Evolutionary conservation across 2,888 invertebrate genomes (phyloP), one percentile per base, ranked within the genome.

Genomic region (Belgica antarctica): DNA sequence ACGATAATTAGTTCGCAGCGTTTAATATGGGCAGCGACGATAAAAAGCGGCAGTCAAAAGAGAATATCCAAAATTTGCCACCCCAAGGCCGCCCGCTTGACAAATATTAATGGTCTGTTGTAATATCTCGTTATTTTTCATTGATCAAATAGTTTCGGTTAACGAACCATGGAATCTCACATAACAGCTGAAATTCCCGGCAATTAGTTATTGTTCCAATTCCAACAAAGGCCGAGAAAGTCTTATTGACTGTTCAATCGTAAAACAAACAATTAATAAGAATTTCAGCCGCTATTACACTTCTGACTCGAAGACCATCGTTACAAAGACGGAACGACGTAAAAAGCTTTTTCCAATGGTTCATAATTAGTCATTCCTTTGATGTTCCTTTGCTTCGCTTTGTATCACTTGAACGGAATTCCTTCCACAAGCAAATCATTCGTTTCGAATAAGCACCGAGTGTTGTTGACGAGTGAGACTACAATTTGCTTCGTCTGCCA

Each of bases 341-440:
- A 31, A 31, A 31, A 31, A 31, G 31, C 41, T 41, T n/a, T 41
- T 41, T 5, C 12, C 41, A 15, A 41, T 15, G 41, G 15, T n/a
- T n/a, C n/a, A 41, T 41, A 41, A 41, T 41, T 41, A 41, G 10
- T 41, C n/a, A n/a, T n/a, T n/a, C n/a, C n/a, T n/a, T n/a, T n/a
- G n/a, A n/a, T n/a, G n/a, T 41, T 41, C 41, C 2, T 41, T 22
- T 22, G 22, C 52, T 41, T 41, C 15, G 17, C 52, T 52, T 52
- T n/a, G 52, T 22, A n/a, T 22, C 52, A 52, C 22, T 22, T 52
- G 22, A 12, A 12, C 2, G n/a, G n/a, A n/a, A n/a, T n/a, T n/a
- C n/a, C n/a, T n/a, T n/a, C n/a, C n/a, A n/a, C n/a, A n/a, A n/a
- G 52, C 52, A 41, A 41, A 41, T 41, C 41, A 41, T 41, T 52